Base-by-base conservation (phyloP, 2,797 vertebrate species). In the Nannoperca australis region DNA sequence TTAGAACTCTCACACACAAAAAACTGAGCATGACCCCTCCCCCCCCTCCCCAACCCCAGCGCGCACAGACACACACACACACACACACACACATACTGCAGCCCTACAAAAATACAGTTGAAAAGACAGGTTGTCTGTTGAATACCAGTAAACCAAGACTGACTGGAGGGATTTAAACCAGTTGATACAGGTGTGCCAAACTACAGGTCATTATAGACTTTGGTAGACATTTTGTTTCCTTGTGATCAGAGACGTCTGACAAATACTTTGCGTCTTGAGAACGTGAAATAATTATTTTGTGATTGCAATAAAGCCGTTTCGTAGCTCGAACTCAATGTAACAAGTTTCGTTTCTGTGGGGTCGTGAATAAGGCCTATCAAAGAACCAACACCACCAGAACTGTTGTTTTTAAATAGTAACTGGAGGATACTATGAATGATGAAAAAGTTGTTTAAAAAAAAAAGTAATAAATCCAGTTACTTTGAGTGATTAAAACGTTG, bases 81-180 rank as follows among this genome's bases (percentile, higher is more conserved):
- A 40, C 64, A 73, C 66, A 51, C 65, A 40, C 64, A 51, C 65
- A 40, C 64, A 73, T 36, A 83, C 67, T 20, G 20, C 44, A 76
- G 83, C 70, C 79, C 80, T 71, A 68, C 67, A 88, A 83, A 84
- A 77, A 70, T 66, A 80, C 78, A 34, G 61, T 61, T 59, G 70
- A 64, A 73, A 69, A 86, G 70, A 82, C 55, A 55, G 14, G 27
- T 38, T 49, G 65, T 70, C 40, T 70, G 58, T 76, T 69, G 65
- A 79, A 85, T 76, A 74, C 54, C 63, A 77, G 73, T 55, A 72
- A 79, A 84, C 45, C n/a, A 53, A 67, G 54, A 78, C 61, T 15
- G 66, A 82, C 44, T 78, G 81, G 83, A 82, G 70, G 79, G 72
- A 83, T 73, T 83, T 56, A 55, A 79, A 82, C 73, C 62, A 70